phyloP scores from a whole-genome alignment of 2,113 vertebrate genomes.

The Psittacula cyanocephala region DNA sequence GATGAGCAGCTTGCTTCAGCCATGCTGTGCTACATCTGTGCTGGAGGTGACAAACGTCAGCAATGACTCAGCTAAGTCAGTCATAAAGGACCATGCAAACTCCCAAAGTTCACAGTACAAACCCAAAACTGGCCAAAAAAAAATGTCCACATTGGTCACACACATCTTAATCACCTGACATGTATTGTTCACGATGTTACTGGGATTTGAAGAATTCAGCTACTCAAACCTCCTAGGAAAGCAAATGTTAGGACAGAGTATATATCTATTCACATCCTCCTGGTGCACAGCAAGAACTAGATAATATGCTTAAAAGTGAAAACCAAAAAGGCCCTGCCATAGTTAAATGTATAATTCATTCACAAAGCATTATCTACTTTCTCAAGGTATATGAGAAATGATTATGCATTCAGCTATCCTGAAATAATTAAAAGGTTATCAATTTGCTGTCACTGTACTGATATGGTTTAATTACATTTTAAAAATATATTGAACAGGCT shows the following conservation, averaged over 20 bases:
- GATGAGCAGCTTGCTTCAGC: not conserved
- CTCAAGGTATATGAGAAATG: slow-evolving; percentile 52
- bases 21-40: not conserved
- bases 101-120: not conserved
- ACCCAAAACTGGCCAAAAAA: not conserved
- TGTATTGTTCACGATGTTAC: not conserved
- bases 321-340: not conserved
- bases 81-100: not conserved
- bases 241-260: not conserved
- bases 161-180: not conserved
- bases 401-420: slow-evolving; percentile 83
- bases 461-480: slow-evolving; percentile 90
- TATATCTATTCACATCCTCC: not conserved
- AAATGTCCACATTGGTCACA: not conserved
- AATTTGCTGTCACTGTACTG: slow-evolving; percentile 79
- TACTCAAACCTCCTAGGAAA: not conserved
- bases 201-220: not conserved
- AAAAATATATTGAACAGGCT: slow-evolving; percentile 84
- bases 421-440: slow-evolving; percentile 93
- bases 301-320: not conserved
- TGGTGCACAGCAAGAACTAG: not conserved
- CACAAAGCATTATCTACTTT: not conserved
- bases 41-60: not conserved
- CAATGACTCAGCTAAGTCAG: not conserved
- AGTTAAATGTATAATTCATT: not conserved